Conservation (phyloP, 2,888 invertebrate species). For the Ischnus inquisitorius region DNA sequence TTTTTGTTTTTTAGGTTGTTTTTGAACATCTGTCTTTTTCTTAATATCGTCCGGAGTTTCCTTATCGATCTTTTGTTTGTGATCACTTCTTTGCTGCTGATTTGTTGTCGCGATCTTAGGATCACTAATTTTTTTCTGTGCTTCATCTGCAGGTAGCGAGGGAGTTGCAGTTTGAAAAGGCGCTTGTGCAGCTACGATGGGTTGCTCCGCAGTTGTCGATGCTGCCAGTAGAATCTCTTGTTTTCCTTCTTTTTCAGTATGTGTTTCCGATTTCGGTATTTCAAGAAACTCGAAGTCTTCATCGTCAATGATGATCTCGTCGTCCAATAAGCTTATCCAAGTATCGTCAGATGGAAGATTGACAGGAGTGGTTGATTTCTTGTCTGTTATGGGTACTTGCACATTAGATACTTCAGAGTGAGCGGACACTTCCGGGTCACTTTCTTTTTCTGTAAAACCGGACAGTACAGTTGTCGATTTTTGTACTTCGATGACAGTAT, state of each 20-base stretch:
- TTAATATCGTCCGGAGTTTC: constrained; percentile 45
- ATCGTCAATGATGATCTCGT: constrained; percentile 76
- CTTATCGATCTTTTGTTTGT: constrained; percentile 39
- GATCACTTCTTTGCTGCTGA: not conserved
- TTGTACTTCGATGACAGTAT: not conserved
- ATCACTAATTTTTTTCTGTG: constrained; percentile 29
- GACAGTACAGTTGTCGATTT: constrained; percentile 8
- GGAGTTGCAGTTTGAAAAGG: constrained; percentile 70
- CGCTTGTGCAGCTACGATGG: constrained; percentile 15
- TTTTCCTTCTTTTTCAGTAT: constrained; percentile 23
- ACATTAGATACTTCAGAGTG: not conserved
- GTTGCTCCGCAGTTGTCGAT: constrained; percentile 8
- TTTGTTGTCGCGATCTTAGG: constrained; percentile 21
- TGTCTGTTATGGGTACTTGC: constrained; percentile 10
- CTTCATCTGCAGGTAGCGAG: constrained; percentile 46
- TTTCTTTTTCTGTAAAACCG: not conserved
- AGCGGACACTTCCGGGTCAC: not conserved
- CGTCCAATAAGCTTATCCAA: constrained; percentile 78
- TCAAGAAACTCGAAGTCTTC: constrained; percentile 71
- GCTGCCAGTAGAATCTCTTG: constrained; percentile 5
- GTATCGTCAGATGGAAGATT: constrained; percentile 69
- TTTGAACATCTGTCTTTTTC: constrained; percentile 31
- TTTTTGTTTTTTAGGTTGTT: constrained; percentile 19
- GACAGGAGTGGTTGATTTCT: constrained; percentile 60
- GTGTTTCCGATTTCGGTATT: constrained; percentile 50